Conservation (phyloP, 2,113 vertebrate species). For the Sylvietta virens region DNA sequence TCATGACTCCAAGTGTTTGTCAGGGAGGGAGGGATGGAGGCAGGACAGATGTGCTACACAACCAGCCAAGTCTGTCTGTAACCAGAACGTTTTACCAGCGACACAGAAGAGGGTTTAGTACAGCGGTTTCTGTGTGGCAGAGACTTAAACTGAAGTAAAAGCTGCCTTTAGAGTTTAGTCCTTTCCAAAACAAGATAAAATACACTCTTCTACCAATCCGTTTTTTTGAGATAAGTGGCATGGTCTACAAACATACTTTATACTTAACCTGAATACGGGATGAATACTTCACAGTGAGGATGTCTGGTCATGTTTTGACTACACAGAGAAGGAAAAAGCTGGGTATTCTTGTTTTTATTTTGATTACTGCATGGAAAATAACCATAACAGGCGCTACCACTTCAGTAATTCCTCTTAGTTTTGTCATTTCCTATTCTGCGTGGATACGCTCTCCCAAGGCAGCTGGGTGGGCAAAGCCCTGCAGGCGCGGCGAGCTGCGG, state of each 20-base stretch:
- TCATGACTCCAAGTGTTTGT: background rate
- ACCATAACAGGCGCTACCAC: fast-evolving
- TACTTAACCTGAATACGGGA: background rate
- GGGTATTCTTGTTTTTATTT: background rate
- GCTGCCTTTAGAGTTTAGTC: background rate
- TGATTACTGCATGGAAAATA: background rate
- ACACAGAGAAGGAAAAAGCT: background rate
- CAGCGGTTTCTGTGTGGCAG: background rate
- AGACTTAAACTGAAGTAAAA: background rate
- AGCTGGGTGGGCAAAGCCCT: fast-evolving
- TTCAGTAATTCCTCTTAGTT: background rate
- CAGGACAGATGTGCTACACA: background rate
- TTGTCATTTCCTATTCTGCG: too few species aligned
- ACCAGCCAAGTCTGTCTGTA: background rate
- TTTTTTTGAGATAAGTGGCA: background rate
- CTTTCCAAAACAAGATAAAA: background rate
- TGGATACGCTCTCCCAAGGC: too few species aligned
- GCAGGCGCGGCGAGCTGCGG: fast-evolving
- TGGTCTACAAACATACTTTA: background rate
- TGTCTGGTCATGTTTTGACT: background rate
- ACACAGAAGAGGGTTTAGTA: background rate
- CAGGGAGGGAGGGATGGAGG: background rate
- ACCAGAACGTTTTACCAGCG: background rate
- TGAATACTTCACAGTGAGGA: background rate
- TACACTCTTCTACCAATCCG: background rate